Percentiles rank a stretch among this genome's conserved stretches.
Conservation (phyloP, 2,888 invertebrate genomes). For the Apodemia duryi region DNA sequence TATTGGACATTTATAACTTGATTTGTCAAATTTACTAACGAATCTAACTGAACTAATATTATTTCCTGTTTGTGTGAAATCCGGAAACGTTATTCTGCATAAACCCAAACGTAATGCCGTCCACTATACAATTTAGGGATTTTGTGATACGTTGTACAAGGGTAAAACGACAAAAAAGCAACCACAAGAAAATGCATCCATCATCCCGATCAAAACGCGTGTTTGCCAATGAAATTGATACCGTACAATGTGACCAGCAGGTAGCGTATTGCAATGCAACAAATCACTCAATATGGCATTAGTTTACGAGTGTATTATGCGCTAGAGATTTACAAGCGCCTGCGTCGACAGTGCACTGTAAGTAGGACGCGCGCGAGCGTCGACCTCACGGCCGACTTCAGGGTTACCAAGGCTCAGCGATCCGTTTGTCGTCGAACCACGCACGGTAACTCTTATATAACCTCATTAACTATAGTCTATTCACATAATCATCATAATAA, state of each 20-base stretch:
- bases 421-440: constrained; percentile 34
- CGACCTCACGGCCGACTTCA: constrained; percentile 73
- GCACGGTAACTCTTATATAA: constrained; percentile 36
- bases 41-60: too few relatives aligned
- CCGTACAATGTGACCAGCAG: constrained; percentile 23
- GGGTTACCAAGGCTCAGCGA: constrained; percentile 54
- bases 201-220: neutral
- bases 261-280: constrained; percentile 34
- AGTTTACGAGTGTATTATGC: constrained; percentile 41
- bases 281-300: constrained; percentile 34
- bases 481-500: constrained; percentile 24
- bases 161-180: too few relatives aligned
- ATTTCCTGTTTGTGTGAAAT: too few relatives aligned
- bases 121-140: too few relatives aligned
- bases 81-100: too few relatives aligned
- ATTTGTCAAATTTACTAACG: too few relatives aligned
- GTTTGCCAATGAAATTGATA: constrained; percentile 14
- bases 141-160: too few relatives aligned
- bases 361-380: constrained; percentile 69
- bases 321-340: constrained; percentile 63
- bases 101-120: too few relatives aligned
- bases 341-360: constrained; percentile 45
- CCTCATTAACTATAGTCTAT: constrained; percentile 28
- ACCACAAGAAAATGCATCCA: neutral
- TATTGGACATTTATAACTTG: too few relatives aligned